Evolutionary conservation across 2,113 vertebrate species (phyloP), one percentile per base, ranked within the genome.

Genomic region (Ranitomeya variabilis): DNA sequence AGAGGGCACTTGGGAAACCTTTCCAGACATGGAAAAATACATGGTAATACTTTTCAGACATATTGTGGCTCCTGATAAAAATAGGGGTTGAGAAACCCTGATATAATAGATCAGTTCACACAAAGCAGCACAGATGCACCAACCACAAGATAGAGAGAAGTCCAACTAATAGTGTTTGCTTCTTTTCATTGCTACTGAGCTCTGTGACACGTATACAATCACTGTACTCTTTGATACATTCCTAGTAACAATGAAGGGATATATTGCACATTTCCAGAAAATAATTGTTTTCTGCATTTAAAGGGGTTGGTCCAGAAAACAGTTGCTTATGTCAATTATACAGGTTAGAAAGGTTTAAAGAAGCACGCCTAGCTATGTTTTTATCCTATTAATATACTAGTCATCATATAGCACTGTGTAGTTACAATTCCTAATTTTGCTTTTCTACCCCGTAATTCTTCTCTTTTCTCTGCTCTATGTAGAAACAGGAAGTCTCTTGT

Each of bases 181-280:
- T 67, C 10, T 54, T 69, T 83, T 9, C 62, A 67, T 21, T 26
- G 62, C 51, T 83, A 83, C 81, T 66, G 60, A 83, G 57, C 31
- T 66, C 45, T 79, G 77, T 83, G 62, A 69, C 51, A 69, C 67
- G 0, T 67, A 83, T 69, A 83, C 60, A 83, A 83, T 83, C 37
- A 83, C 62, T 83, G 37, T 52, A 67, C n/a, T 59, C 54, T 51
- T 21, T 31, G 23, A 80, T 66, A 66, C 60, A 83, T 67, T 69
- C 81, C 45, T 66, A 83, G 62, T 66, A 83, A 67, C 81, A 83
- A 69, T 83, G 37, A 83, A 66, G 18, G 62, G 31, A 7, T 69
- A 83, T 66, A 83, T 83, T 83, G 81, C 81, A 83, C 62, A 69
- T 83, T 69, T 52, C 45, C 62, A 51, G 19, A 6, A 83, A 83